Evolutionary conservation across 2,888 invertebrate species (phyloP), one percentile per base, ranked within the genome.

Genomic region (Melinaea menophilus): DNA sequence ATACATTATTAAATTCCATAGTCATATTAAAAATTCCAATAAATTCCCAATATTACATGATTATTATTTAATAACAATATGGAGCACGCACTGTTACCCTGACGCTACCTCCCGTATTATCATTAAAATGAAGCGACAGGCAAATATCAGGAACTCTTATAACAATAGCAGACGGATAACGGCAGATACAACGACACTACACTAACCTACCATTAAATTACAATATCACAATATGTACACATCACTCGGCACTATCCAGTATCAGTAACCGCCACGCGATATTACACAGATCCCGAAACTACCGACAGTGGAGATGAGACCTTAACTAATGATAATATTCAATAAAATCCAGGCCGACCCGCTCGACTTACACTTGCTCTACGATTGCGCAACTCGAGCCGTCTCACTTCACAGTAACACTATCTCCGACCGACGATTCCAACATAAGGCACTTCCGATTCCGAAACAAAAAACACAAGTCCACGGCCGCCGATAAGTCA

Each of bases 201-300:
- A 79, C 81, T 82, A 84, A 80, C 80, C 85, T 82, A 83, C 78
- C 82, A 83, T 88, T 88, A 86, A 85, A 88, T 86, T 88, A 87
- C 88, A 88, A 89, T 90, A 90, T 90, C 90, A 90, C 90, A 89
- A 85, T 90, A 90, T 90, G 87, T 90, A 90, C 89, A 90, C 78
- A 86, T 84, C 83, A 85, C 82, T 81, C 79, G 79, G 80, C 77
- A 83, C 84, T 76, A 85, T 81, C 82, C 79, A 75, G 79, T 86
- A 87, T 87, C 84, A 84, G 76, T 76, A 71, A 62, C 56, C 64
- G 62, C 67, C 66, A 69, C 56, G 65, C 63, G 69, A 72, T 75
- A 74, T 73, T 75, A 73, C 72, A 76, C 74, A 71, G 73, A 77
- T 75, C 76, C 76, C 74, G 72, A 72, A 72, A 75, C 72, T 76